These are phyloP conservation scores for Redunca redunca DNA, from an alignment of 2,113 vertebrate genomes.

Conservation along the genomic window DNA sequence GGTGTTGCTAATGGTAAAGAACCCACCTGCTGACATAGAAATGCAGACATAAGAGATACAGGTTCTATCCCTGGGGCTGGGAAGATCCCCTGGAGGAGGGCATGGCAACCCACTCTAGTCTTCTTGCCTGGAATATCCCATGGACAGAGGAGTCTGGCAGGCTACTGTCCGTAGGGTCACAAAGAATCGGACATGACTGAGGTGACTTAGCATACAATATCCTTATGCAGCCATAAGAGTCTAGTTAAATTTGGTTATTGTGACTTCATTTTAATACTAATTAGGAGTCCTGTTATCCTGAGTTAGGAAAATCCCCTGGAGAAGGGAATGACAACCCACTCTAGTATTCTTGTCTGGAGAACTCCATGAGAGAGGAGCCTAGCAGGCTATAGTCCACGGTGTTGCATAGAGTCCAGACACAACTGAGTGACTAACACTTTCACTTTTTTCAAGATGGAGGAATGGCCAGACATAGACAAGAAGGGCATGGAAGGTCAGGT, in stretches of 20 bases:
- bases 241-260: background rate
- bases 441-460: background rate
- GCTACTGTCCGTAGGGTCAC: background rate
- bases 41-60: background rate
- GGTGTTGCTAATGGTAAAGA: background rate
- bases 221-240: background rate
- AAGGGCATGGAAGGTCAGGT: background rate
- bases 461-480: background rate
- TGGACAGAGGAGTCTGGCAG: background rate
- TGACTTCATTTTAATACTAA: background rate
- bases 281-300: background rate
- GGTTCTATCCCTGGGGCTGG: background rate
- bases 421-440: background rate
- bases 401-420: background rate
- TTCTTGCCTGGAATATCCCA: background rate
- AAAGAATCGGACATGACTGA: accelerated
- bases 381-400: background rate
- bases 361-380: background rate
- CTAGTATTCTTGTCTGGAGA: background rate
- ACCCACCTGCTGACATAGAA: background rate
- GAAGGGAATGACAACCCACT: background rate
- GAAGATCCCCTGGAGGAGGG: background rate
- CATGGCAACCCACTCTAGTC: background rate
- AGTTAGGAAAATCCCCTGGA: background rate
- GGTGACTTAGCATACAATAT: background rate